Evolutionary conservation across 2,888 invertebrate genomes (phyloP), one percentile per base, ranked within the genome.

Genomic region (Alitta virens): DNA sequence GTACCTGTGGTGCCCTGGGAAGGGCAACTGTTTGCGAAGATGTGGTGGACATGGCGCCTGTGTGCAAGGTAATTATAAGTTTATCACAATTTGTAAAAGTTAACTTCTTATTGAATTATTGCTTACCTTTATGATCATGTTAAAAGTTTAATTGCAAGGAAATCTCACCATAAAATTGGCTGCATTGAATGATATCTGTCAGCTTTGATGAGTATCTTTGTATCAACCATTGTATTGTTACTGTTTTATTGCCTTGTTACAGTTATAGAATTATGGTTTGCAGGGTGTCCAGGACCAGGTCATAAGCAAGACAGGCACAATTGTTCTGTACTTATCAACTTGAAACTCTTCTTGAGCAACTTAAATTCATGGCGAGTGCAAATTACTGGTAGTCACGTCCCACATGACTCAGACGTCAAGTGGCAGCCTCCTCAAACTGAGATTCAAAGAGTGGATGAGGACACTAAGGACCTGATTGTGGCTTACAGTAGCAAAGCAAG

Each of bases 1-100:
- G 76, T 77, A 78, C 65, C 64, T 78, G 69, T 78, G 75, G 74
- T 78, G 77, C 64, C 76, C 77, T 14, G 77, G 77, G 9, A 71
- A 71, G 60, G 75, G 76, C 9, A 78, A 78, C 68, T 78, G 77
- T 67, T 64, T 56, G 43, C 52, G 77, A n/a, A 71, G 68, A 42
- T 78, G 77, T 71, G 77, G 77, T 12, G 76, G 74, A 25, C 74
- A 65, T 63, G 77, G 77, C 2, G 63, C 59, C 23, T 78, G 77
- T 68, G 40, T 65, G 5, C 21, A 59, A 65, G 74, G 77, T 78
- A 56, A 64, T 33, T n/a, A n/a, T n/a, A n/a, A n/a, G n/a, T n/a
- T n/a, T n/a, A n/a, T n/a, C n/a, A n/a, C n/a, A n/a, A n/a, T n/a
- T n/a, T n/a, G n/a, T n/a, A n/a, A n/a, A n/a, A n/a, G n/a, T n/a